Evolutionary conservation across 2,113 vertebrate species (phyloP).

Genomic region (Pavo muticus): DNA sequence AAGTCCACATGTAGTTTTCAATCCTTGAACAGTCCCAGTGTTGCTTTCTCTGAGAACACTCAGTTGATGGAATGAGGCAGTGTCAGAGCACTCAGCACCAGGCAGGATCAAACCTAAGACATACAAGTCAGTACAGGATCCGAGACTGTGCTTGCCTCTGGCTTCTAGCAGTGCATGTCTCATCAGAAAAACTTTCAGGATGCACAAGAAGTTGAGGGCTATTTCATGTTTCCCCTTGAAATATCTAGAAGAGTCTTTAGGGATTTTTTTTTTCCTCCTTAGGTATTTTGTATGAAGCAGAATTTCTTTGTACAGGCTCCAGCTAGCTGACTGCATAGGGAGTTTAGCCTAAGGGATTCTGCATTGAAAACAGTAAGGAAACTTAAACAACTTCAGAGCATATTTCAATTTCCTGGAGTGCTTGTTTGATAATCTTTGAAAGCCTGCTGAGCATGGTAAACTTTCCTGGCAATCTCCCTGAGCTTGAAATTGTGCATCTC

Average conservation of each 20-base stretch:
- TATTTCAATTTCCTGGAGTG: slow-evolving; percentile 34
- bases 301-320: slow-evolving; percentile 51
- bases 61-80: background rate
- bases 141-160: background rate
- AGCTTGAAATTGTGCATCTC: background rate
- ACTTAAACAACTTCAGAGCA: slow-evolving; percentile 9
- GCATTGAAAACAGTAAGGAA: slow-evolving; percentile 36
- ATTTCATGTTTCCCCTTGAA: slow-evolving; percentile 23
- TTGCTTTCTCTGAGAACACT: background rate
- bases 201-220: background rate
- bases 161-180: background rate
- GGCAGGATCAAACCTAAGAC: background rate
- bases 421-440: slow-evolving; percentile 49
- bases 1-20: background rate
- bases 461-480: slow-evolving; percentile 10
- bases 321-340: slow-evolving; percentile 32
- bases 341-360: slow-evolving; percentile 38
- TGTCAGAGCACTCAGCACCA: background rate
- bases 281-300: background rate
- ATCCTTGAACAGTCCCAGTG: rapidly evolving
- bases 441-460: slow-evolving; percentile 42
- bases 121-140: background rate
- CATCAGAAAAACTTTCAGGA: background rate
- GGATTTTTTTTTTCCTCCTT: background rate
- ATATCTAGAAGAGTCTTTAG: slow-evolving; percentile 1